These are phyloP conservation scores for Eriocheir sinensis DNA, from an alignment of 1,140 invertebrate genomes.

Conservation along the genomic window DNA sequence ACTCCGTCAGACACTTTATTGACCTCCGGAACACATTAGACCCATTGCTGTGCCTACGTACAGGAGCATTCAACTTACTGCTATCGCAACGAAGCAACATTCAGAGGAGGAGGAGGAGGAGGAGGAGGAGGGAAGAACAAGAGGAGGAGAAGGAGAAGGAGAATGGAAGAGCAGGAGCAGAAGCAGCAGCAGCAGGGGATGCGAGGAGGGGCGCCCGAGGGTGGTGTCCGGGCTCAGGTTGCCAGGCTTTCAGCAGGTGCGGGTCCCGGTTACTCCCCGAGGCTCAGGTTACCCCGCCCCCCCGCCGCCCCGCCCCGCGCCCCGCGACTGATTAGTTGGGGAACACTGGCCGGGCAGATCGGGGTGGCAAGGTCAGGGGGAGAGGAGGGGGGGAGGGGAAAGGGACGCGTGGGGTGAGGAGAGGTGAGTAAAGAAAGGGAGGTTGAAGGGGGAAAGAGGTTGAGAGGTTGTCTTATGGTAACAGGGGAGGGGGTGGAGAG, in stretches of 20 bases:
- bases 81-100: not conserved
- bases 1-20: too few relatives aligned
- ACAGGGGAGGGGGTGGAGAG: too few relatives aligned
- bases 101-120: not conserved
- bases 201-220: slow-evolving; percentile 6
- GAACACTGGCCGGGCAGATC: not conserved
- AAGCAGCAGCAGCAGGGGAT: slow-evolving; percentile 18
- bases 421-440: too few relatives aligned
- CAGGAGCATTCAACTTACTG: not conserved
- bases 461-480: too few relatives aligned
- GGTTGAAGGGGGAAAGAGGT: too few relatives aligned
- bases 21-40: too few relatives aligned
- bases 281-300: slow-evolving; percentile 44
- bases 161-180: not conserved
- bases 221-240: slow-evolving; percentile 59
- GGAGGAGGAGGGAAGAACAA: not conserved
- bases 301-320: not conserved
- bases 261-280: slow-evolving; percentile 56
- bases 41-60: too few relatives aligned
- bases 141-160: not conserved
- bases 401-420: not conserved
- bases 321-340: slow-evolving; percentile 28
- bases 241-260: slow-evolving; percentile 68
- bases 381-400: too few relatives aligned
- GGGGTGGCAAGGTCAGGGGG: not conserved